Percentiles rank a stretch among this genome's conserved stretches.
phyloP scores from a whole-genome alignment of 2,113 vertebrate genomes.

The Triplophysa rosa region DNA sequence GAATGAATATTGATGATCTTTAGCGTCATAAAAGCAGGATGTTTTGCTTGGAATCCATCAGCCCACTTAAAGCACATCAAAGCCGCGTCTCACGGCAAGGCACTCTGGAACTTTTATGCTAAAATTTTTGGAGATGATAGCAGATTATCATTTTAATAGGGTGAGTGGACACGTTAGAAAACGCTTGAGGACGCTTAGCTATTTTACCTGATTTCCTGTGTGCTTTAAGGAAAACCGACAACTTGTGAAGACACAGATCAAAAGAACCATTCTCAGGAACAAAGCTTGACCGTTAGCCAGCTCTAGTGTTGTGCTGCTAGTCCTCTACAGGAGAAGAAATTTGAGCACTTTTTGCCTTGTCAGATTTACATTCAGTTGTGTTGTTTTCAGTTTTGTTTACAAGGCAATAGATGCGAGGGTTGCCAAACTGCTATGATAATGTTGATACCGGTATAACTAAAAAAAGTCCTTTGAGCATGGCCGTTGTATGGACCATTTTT shows the following conservation, averaged over 20 bases:
- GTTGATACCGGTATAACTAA: constrained; percentile 25
- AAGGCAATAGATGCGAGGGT: constrained; percentile 40
- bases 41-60: constrained; percentile 57
- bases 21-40: constrained; percentile 55
- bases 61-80: constrained; percentile 51
- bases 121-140: constrained; percentile 4
- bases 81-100: background rate
- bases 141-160: constrained; percentile 17
- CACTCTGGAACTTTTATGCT: constrained; percentile 18
- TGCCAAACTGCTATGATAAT: constrained; percentile 31
- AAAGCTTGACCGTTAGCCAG: constrained; percentile 31
- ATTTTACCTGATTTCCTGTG: background rate
- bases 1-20: constrained; percentile 71
- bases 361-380: constrained; percentile 49
- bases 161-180: constrained; percentile 12
- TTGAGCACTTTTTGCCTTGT: constrained; percentile 49
- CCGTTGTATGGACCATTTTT: constrained; percentile 29
- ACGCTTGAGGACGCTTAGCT: background rate
- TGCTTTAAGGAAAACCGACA: background rate
- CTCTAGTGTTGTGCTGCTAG: background rate
- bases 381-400: constrained; percentile 44
- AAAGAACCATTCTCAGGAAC: background rate
- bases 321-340: constrained; percentile 43
- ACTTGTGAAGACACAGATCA: background rate
- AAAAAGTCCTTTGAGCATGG: constrained; percentile 44